Conservation (phyloP, 37 sponge, comb jelly and placozoan species). For the Ianthella basta region DNA sequence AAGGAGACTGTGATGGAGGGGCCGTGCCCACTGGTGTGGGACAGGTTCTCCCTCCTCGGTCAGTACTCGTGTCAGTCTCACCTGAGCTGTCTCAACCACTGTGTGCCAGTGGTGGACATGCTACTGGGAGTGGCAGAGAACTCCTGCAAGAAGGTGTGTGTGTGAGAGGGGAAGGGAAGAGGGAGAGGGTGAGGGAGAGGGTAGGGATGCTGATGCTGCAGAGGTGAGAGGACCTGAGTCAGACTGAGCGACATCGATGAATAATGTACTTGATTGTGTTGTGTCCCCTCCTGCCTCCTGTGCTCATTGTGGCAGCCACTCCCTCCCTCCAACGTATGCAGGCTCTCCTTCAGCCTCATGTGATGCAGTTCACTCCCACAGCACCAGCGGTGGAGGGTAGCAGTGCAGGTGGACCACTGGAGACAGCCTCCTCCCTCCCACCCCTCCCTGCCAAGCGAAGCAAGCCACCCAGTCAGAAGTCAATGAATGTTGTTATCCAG, state of each 20-base stretch:
- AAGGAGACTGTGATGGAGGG: background rate
- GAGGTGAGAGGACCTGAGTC: no score
- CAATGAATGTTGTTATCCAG: slow-evolving; percentile 4
- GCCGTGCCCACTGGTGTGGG: background rate
- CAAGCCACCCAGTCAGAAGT: background rate
- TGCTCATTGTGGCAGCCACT: no score
- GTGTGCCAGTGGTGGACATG: slow-evolving; percentile 3
- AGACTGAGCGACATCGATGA: no score
- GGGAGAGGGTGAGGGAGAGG: no score
- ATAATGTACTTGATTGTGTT: no score
- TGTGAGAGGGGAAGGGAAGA: background rate
- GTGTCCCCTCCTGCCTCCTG: no score
- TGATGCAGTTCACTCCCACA: no score
- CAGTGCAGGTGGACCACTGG: no score
- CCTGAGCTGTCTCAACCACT: background rate
- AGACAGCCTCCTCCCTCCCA: background rate
- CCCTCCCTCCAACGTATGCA: no score
- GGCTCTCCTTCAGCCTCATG: no score
- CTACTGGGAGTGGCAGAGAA: slow-evolving; percentile 13
- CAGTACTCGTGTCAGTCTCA: background rate
- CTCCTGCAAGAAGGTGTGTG: slow-evolving; percentile 9
- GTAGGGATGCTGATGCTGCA: no score
- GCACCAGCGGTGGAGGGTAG: no score
- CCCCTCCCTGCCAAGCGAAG: background rate
- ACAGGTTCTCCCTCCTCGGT: background rate